A percentile compares a stretch with the other conserved stretches of the same genome.
These are phyloP conservation scores for Vannuccia rotundouncinata DNA, from an alignment of 2,888 invertebrate species.

Conservation along the genomic window DNA sequence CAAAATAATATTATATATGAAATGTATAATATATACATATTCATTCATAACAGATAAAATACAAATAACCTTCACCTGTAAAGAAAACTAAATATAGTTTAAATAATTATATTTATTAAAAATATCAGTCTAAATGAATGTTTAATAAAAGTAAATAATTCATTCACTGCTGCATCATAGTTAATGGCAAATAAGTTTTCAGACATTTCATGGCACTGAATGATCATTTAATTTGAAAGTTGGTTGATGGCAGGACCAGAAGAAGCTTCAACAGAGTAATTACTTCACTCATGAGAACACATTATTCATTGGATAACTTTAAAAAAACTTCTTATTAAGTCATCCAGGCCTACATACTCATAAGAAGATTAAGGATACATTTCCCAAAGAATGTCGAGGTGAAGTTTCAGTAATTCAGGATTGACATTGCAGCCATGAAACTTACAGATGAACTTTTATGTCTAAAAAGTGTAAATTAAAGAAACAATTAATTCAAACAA, in stretches of 20 bases:
- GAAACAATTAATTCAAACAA: no score
- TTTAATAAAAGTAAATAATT: background rate
- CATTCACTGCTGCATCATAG: background rate
- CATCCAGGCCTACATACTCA: no score
- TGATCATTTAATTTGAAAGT: background rate
- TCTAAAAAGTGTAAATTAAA: background rate
- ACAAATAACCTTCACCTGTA: background rate
- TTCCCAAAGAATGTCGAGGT: background rate
- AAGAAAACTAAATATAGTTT: no score
- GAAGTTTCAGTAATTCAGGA: background rate
- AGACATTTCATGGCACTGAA: background rate
- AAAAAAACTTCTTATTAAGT: no score
- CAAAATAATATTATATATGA: background rate
- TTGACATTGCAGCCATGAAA: background rate
- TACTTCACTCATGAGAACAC: no score
- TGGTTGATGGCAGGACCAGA: background rate
- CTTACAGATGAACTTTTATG: background rate
- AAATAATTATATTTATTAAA: no score
- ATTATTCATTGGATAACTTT: no score
- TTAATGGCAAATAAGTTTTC: background rate
- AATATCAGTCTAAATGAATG: background rate
- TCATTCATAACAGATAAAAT: background rate
- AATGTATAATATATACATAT: background rate
- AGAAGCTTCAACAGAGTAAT: no score
- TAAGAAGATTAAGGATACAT: background rate